Conservation (phyloP, 2,113 vertebrate genomes). For the Fulmarus glacialis region DNA sequence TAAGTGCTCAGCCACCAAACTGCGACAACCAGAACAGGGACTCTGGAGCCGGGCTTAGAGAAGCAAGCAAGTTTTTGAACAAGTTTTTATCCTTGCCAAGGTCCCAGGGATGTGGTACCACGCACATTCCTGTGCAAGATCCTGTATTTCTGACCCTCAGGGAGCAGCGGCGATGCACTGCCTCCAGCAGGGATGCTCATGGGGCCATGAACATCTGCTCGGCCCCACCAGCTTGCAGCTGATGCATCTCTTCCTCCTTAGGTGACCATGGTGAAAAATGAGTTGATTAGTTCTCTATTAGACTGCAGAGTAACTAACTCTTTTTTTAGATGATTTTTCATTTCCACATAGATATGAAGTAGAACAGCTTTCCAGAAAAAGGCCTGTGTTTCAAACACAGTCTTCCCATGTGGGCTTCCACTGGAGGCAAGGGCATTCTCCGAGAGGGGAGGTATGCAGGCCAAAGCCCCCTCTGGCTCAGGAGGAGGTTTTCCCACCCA, state of each 20-base stretch:
- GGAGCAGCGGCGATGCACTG: rapidly evolving
- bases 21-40: neutral
- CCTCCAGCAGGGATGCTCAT: rapidly evolving
- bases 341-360: neutral
- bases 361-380: neutral
- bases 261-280: rapidly evolving
- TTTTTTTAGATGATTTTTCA: neutral
- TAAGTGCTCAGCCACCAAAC: neutral
- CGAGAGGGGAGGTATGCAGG: neutral
- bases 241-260: neutral
- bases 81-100: neutral
- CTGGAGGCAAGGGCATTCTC: neutral
- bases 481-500: neutral
- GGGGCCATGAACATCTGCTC: neutral
- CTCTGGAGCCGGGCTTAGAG: neutral
- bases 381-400: neutral
- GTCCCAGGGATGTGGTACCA: neutral
- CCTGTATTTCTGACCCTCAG: neutral
- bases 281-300: neutral
- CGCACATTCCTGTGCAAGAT: neutral
- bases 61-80: neutral
- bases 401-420: neutral
- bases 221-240: neutral
- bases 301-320: neutral
- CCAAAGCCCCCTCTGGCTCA: neutral